phyloP scores from a whole-genome alignment of 2,888 invertebrate species.

The Drosophila diplacantha region DNA sequence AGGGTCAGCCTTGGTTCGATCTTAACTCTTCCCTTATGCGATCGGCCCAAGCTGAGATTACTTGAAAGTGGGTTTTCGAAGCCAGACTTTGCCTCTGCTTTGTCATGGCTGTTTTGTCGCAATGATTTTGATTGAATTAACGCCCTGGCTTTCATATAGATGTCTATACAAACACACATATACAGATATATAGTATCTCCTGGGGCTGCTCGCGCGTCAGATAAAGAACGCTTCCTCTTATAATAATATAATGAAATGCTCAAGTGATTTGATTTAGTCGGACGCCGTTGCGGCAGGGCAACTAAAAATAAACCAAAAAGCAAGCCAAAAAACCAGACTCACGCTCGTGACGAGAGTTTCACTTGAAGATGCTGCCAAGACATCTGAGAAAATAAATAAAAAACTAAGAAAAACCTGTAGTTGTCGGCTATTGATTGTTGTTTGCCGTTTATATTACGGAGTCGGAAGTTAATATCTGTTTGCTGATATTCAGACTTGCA shows the following conservation, averaged over 20 bases:
- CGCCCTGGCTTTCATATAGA: slow-evolving; percentile 47
- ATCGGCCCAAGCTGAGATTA: slow-evolving; percentile 1
- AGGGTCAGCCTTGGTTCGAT: slow-evolving; percentile 12
- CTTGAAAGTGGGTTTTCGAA: slow-evolving; percentile 25
- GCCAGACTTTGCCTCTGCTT: slow-evolving; percentile 26
- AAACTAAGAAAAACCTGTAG: slow-evolving; percentile 19
- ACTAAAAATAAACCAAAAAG: slow-evolving; percentile 31
- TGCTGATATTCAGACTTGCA: slow-evolving; percentile 7
- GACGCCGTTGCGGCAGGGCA: slow-evolving; percentile 18
- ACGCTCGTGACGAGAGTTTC: slow-evolving; percentile 40
- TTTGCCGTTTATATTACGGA: slow-evolving; percentile 25
- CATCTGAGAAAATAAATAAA: slow-evolving; percentile 7
- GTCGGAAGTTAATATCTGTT: slow-evolving; percentile 35
- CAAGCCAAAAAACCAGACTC: slow-evolving; percentile 25
- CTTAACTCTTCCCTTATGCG: slow-evolving; percentile 1
- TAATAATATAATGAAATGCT: slow-evolving; percentile 40
- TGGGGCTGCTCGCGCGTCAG: slow-evolving; percentile 17
- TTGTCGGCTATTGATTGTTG: slow-evolving; percentile 28
- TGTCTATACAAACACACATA: neutral
- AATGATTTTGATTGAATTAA: slow-evolving; percentile 69
- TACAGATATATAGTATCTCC: slow-evolving; percentile 5
- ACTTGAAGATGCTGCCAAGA: slow-evolving; percentile 42
- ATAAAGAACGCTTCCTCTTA: slow-evolving; percentile 35
- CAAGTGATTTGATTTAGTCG: slow-evolving; percentile 47
- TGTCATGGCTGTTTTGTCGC: slow-evolving; percentile 53